These are phyloP conservation scores for Sarcophaga peregrina DNA, from an alignment of 1,140 invertebrate genomes.

Conservation along the genomic window DNA sequence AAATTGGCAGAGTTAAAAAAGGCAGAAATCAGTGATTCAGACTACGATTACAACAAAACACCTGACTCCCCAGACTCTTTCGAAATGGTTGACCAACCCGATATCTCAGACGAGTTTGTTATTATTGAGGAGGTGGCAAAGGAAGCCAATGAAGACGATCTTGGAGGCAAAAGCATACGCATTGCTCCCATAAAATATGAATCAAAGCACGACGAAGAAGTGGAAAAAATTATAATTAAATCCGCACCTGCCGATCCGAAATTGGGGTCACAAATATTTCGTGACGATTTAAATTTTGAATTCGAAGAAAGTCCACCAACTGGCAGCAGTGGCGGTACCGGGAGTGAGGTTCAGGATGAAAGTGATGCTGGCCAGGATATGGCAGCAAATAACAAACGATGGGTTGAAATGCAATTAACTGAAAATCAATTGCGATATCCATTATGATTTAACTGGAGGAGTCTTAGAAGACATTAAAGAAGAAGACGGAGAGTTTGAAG, in stretches of 20 bases:
- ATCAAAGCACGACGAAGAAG: conserved; percentile 76
- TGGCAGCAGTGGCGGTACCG: conserved; percentile 64
- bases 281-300: conserved; percentile 74
- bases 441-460: conserved; percentile 79
- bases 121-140: conserved; percentile 87
- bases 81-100: conserved; percentile 86
- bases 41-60: conserved; percentile 69
- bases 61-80: conserved; percentile 89
- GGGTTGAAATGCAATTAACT: conserved; percentile 89
- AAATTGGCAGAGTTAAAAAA: conserved; percentile 66
- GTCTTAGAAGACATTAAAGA: conserved; percentile 93
- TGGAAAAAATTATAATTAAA: conserved; percentile 78
- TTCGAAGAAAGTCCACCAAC: conserved; percentile 79
- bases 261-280: conserved; percentile 68
- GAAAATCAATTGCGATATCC: conserved; percentile 74
- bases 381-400: conserved; percentile 83
- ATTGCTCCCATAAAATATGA: conserved; percentile 72
- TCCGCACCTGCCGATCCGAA: conserved; percentile 69
- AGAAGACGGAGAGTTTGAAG: conserved; percentile 87
- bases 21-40: conserved; percentile 54
- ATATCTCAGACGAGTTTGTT: conserved; percentile 86
- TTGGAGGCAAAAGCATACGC: conserved; percentile 81
- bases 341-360: conserved; percentile 62
- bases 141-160: conserved; percentile 82
- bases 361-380: conserved; percentile 69